A percentile compares a stretch with the other conserved stretches of the same genome.
Conservation (phyloP, 1,140 invertebrate genomes). For the Pseudobourletiella spinata region DNA sequence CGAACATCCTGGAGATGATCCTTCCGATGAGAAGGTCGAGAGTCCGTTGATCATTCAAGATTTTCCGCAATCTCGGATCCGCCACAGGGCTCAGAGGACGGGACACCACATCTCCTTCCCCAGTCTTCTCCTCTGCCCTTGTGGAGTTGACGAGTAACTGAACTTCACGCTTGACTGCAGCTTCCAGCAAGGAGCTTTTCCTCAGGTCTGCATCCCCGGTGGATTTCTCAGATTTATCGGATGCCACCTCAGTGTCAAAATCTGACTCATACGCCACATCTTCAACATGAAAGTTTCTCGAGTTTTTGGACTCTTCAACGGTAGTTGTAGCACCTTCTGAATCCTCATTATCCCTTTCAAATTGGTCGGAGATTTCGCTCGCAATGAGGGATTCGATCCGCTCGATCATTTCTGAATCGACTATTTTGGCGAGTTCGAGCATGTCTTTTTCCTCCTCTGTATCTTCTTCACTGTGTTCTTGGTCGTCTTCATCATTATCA, state of each 20-base stretch:
- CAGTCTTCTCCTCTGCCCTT: not conserved
- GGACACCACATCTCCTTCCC: not conserved
- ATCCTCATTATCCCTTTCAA: not conserved
- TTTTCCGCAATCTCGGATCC: not conserved
- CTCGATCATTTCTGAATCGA: not conserved
- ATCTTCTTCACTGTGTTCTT: slow-evolving; percentile 2
- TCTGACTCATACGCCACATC: slow-evolving; percentile 1
- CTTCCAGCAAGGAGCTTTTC: not conserved
- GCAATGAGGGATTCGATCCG: not conserved
- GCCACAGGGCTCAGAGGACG: not conserved
- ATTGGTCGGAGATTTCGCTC: not conserved
- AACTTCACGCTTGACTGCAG: not conserved
- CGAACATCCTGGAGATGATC: not conserved
- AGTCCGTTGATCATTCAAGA: not conserved
- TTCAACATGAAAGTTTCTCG: not conserved
- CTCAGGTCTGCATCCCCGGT: not conserved
- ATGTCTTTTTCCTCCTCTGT: not conserved
- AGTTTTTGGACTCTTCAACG: not conserved
- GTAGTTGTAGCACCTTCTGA: not conserved
- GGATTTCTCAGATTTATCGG: not conserved
- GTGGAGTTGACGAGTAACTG: not conserved
- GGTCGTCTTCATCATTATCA: not conserved
- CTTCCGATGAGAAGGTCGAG: not conserved
- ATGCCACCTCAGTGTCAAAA: not conserved
- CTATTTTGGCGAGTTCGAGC: not conserved